Evolutionary conservation across 2,888 invertebrate species (phyloP).

Genomic region (Nemapogon koenigi): DNA sequence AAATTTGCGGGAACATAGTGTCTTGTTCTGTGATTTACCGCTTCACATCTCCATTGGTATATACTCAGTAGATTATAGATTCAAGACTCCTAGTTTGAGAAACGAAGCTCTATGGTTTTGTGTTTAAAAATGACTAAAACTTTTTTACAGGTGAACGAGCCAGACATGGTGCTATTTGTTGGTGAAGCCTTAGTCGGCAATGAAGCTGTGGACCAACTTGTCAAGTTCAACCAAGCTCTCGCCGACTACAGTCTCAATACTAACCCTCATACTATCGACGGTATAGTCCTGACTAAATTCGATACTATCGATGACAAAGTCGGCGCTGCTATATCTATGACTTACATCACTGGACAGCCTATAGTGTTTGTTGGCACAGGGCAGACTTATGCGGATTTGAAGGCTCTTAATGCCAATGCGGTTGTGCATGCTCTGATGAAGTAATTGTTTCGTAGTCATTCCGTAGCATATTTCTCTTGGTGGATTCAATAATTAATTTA

Average conservation of each 20-base stretch:
- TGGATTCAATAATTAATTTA: no score
- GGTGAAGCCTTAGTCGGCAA: conserved; percentile 99
- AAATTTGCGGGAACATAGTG: no score
- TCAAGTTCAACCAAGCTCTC: conserved; percentile 97
- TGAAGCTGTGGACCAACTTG: conserved; percentile 98
- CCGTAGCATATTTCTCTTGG: no score
- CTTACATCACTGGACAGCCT: conserved; percentile 99
- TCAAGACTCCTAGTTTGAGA: no score
- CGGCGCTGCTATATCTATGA: conserved; percentile 99
- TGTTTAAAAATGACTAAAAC: not conserved
- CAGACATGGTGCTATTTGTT: conserved; percentile 98
- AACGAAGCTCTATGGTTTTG: no score
- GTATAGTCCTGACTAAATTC: conserved; percentile 98
- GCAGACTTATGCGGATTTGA: conserved; percentile 97
- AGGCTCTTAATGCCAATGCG: conserved; percentile 94
- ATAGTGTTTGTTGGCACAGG: conserved; percentile 99
- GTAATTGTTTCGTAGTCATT: conserved; percentile 48
- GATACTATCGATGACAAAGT: conserved; percentile 99
- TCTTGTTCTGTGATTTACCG: no score
- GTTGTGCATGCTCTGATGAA: conserved; percentile 97
- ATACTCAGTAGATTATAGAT: no score
- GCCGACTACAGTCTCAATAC: conserved; percentile 85
- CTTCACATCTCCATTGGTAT: no score
- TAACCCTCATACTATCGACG: conserved; percentile 94
- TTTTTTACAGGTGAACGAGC: conserved; percentile 85